phyloP scores from a whole-genome alignment of 2,113 vertebrate species.

The Hyla sarda region DNA sequence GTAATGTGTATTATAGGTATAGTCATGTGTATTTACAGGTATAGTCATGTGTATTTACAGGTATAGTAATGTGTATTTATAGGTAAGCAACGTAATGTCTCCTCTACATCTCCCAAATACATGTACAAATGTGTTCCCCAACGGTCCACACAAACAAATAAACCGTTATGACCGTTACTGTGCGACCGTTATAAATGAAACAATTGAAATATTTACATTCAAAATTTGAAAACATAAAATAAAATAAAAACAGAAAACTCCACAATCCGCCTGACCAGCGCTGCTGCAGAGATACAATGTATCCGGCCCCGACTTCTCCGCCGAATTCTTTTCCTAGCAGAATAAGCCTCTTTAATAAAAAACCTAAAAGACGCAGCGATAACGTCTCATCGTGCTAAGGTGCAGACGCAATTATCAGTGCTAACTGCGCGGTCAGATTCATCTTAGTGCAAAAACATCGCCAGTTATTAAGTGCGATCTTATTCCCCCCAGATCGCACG shows the following conservation, averaged over 20 bases:
- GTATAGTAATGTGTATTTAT: too few species aligned
- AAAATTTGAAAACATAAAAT: neutral
- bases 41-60: neutral
- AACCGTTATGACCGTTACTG: too few species aligned
- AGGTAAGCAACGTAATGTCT: neutral
- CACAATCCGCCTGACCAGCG: neutral
- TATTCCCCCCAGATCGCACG: neutral
- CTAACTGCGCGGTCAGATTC: neutral
- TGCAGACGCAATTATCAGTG: neutral
- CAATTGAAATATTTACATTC: neutral
- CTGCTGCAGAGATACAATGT: neutral
- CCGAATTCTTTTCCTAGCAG: neutral
- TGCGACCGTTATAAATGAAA: neutral
- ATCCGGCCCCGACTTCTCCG: neutral
- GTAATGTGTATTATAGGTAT: too few species aligned
- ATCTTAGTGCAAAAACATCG: neutral
- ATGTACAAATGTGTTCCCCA: too few species aligned
- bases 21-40: too few species aligned
- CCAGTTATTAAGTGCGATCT: neutral
- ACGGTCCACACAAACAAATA: too few species aligned
- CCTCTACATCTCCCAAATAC: neutral
- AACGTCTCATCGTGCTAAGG: neutral
- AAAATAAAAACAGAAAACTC: neutral
- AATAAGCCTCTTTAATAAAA: neutral
- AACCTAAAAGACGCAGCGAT: neutral